Evolutionary conservation across 2,797 vertebrate species (phyloP).

Genomic region (Macropus fuliginosus): DNA sequence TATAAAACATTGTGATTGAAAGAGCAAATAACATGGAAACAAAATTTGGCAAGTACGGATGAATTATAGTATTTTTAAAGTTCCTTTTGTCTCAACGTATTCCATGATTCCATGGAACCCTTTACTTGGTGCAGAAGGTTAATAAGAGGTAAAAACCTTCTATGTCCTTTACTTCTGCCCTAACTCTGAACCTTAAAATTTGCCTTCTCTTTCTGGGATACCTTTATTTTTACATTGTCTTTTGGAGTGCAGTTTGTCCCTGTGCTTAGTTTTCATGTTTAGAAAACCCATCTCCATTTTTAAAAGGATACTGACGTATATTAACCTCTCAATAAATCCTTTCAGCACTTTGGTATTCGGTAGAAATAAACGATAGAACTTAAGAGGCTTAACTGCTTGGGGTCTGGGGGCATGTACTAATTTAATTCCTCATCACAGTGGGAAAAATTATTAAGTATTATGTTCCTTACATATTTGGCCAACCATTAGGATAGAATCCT

Average conservation of each 20-base stretch:
- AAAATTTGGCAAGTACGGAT: no score
- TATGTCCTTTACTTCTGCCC: background rate
- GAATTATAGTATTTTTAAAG: no score
- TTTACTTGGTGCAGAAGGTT: no score
- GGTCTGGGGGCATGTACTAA: conserved; percentile 1
- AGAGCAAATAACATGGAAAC: background rate
- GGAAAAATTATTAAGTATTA: conserved; percentile 48
- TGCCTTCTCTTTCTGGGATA: background rate
- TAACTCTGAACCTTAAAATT: background rate
- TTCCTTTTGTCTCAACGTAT: no score
- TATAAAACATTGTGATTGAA: background rate
- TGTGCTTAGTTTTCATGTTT: background rate
- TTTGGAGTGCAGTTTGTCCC: background rate
- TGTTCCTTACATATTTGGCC: conserved; percentile 3
- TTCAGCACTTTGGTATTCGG: conserved; percentile 16
- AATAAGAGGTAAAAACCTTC: no score
- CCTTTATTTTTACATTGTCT: background rate
- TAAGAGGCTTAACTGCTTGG: background rate
- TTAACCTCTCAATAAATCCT: conserved; percentile 2
- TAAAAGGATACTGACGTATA: background rate
- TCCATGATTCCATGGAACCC: no score
- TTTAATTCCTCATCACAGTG: background rate
- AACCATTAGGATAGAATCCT: conserved; percentile 34
- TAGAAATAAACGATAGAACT: conserved; percentile 29
- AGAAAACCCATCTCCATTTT: background rate